A percentile compares a stretch with the other conserved stretches of the same genome.
Evolutionary conservation across 1,140 invertebrate species (phyloP).

Genomic region (Tetragnatha versicolor): DNA sequence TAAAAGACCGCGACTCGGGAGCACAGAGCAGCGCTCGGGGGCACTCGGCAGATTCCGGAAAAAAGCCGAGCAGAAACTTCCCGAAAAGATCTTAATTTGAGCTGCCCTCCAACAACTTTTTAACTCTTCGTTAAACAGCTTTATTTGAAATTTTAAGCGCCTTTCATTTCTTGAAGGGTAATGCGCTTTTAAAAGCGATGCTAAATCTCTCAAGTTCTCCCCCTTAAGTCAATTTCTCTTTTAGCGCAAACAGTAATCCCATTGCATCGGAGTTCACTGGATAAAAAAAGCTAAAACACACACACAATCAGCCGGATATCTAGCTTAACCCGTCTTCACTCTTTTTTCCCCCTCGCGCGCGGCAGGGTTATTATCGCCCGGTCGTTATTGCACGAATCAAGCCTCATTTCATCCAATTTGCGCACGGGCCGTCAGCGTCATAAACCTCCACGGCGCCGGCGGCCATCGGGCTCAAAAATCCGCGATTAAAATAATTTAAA

Average conservation of each 20-base stretch:
- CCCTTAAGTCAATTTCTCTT: constrained; percentile 46
- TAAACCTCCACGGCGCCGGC: constrained; percentile 19
- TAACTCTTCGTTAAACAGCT: constrained; percentile 39
- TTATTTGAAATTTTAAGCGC: constrained; percentile 13
- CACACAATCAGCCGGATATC: neutral
- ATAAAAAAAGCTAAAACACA: constrained; percentile 37
- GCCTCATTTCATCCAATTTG: constrained; percentile 54
- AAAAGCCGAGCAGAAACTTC: too few relatives aligned
- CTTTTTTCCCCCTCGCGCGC: neutral
- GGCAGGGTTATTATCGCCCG: constrained; percentile 27
- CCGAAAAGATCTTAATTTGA: constrained; percentile 25
- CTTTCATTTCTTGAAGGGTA: constrained; percentile 2
- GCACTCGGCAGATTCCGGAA: too few relatives aligned
- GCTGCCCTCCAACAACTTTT: constrained; percentile 23
- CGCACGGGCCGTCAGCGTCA: constrained; percentile 21
- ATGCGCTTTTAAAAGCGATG: constrained; percentile 43
- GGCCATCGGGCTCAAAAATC: constrained; percentile 46
- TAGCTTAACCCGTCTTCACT: constrained; percentile 19
- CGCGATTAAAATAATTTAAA: constrained; percentile 54
- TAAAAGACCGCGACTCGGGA: too few relatives aligned
- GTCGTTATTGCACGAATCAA: constrained; percentile 17
- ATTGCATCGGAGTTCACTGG: constrained; percentile 23
- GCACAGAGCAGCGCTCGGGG: too few relatives aligned
- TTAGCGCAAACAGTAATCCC: constrained; percentile 36
- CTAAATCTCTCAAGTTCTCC: constrained; percentile 28